Percentiles rank a stretch among this genome's conserved stretches.
Evolutionary conservation across 2,113 vertebrate genomes (phyloP).

Genomic region (Phainopepla nitens): DNA sequence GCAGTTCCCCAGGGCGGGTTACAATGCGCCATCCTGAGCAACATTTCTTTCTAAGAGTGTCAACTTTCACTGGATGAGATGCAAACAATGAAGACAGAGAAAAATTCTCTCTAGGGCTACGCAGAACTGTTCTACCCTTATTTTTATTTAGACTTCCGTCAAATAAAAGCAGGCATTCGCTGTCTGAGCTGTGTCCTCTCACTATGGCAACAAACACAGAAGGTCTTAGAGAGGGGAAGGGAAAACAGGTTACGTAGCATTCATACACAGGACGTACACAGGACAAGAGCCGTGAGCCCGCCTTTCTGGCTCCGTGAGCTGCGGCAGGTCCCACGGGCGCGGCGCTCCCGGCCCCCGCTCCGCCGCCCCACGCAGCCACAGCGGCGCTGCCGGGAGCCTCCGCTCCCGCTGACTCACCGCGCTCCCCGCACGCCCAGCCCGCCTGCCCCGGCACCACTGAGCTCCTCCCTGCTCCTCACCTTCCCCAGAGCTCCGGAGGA

Average conservation of each 20-base stretch:
- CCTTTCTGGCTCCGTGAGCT: background rate
- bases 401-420: fast-evolving
- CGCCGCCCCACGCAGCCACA: no score
- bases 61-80: background rate
- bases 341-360: background rate
- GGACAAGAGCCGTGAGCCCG: fast-evolving
- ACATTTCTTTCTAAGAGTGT: background rate
- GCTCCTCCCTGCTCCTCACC: background rate
- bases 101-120: background rate
- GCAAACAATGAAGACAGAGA: background rate
- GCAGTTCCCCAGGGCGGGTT: background rate
- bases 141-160: background rate
- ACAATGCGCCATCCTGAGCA: background rate
- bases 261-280: fast-evolving
- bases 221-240: background rate
- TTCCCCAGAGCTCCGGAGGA: background rate
- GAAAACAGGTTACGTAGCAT: background rate
- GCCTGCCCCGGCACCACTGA: fast-evolving
- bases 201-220: background rate
- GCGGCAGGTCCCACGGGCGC: no score
- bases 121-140: background rate
- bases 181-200: background rate
- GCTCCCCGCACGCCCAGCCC: fast-evolving
- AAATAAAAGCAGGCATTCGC: background rate
- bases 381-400: background rate